Percentiles rank a stretch among this genome's conserved stretches.
Evolutionary conservation across 2,797 vertebrate species (phyloP).

Genomic region (Gephyroberyx darwinii): DNA sequence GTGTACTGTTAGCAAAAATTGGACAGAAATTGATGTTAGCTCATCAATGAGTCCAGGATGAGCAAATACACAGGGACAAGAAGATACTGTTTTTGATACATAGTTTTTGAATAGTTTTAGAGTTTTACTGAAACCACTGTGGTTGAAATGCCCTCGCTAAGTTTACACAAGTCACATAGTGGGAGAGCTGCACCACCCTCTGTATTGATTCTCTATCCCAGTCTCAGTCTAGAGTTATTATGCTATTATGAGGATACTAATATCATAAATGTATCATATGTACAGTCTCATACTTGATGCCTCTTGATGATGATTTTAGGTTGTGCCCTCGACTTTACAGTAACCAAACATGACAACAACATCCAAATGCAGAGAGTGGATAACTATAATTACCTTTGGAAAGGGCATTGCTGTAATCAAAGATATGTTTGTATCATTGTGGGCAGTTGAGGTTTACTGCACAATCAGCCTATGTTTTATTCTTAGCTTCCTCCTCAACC

Average conservation of each 20-base stretch:
- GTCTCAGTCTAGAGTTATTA: too few species aligned
- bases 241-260: not conserved
- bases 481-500: constrained; percentile 56
- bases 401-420: constrained; percentile 54
- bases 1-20: too few species aligned
- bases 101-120: too few species aligned
- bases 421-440: constrained; percentile 52
- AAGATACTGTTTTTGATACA: too few species aligned
- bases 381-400: constrained; percentile 65
- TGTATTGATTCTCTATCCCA: not conserved
- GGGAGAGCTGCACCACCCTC: constrained; percentile 1
- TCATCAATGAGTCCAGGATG: too few species aligned
- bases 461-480: constrained; percentile 62
- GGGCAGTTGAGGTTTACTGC: constrained; percentile 53
- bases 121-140: too few species aligned
- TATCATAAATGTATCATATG: not conserved
- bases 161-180: too few species aligned
- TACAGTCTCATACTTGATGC: not conserved
- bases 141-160: not conserved
- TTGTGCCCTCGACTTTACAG: constrained; percentile 34
- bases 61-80: not conserved
- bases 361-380: constrained; percentile 42
- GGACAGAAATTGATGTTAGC: too few species aligned
- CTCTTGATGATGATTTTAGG: constrained; percentile 43
- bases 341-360: constrained; percentile 58